A percentile compares a stretch with the other conserved stretches of the same genome.
phyloP scores from a whole-genome alignment of 2,113 vertebrate genomes.

The Thalassarche chlororhynchos region DNA sequence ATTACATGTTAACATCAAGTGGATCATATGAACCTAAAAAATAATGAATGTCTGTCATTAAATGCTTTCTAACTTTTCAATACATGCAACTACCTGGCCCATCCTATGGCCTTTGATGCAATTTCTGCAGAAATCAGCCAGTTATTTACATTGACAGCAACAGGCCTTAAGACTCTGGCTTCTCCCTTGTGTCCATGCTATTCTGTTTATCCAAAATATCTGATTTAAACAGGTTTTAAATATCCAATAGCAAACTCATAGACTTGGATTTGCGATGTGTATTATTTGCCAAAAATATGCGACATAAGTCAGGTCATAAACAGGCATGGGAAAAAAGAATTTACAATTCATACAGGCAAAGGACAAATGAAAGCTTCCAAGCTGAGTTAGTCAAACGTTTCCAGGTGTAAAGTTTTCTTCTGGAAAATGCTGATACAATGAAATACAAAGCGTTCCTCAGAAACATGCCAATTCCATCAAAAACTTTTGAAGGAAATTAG shows the following conservation, averaged over 20 bases:
- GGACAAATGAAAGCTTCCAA: background rate
- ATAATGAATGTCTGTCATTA: background rate
- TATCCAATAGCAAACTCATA: background rate
- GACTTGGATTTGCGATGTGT: background rate
- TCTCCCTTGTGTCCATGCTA: background rate
- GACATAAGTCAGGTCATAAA: background rate
- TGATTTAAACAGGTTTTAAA: background rate
- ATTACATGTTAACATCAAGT: background rate
- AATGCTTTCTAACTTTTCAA: background rate
- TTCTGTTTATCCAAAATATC: background rate
- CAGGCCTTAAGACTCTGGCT: background rate
- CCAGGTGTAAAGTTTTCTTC: background rate
- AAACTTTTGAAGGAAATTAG: background rate
- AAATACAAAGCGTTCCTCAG: background rate
- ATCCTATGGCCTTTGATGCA: background rate
- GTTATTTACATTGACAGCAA: background rate
- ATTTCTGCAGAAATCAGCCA: background rate
- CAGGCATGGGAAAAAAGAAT: background rate
- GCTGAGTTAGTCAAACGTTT: background rate
- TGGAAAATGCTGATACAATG: background rate
- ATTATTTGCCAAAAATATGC: background rate
- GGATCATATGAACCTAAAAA: background rate
- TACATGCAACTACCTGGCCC: background rate
- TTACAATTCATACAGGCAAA: background rate
- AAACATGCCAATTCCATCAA: background rate